Evolutionary conservation across 2,888 invertebrate species (phyloP), one percentile per base, ranked within the genome.

Genomic region (Rhopalosiphum nymphaeae): DNA sequence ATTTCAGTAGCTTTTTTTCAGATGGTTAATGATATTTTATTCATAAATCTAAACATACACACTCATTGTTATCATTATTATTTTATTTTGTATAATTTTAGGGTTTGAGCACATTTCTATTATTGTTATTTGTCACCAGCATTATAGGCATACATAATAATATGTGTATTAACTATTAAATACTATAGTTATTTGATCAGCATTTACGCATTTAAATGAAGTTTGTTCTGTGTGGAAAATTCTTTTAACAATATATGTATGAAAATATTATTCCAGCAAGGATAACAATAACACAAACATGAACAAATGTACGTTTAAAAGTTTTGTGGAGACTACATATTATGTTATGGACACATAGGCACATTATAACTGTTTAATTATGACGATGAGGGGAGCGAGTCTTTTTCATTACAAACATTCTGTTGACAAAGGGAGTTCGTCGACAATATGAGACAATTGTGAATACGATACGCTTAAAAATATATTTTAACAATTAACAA

Each of bases 401-500:
- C 13, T 92, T 87, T 61, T 87, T 85, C 87, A 61, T 92, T 87
- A 29, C 46, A 13, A 87, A 92, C 78, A 42, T 78, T 78, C 36
- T 78, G 36, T 78, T 78, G 36, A 78, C 92, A 92, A 92, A 87
- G 87, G 26, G 92, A 92, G 87, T 87, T 85, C 88, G 57, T 16
- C 49, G 92, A 92, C 92, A 92, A 92, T 78, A 78, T 49, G 87
- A 61, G 87, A 92, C 87, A 67, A 92, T 92, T 92, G 92, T 87
- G 92, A 92, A 53, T 92, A 91, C 53, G 91, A 86, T 87, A 92
- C 57, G 92, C 49, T 92, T 67, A 87, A 87, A 87, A 87, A 87
- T 87, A 87, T 92, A 29, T 87, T 87, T 92, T 61, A 88, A 92
- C 92, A 92, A 92, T 92, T 88, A 88, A 92, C 61, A 87, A 92